Conservation (phyloP, 1,140 invertebrate species). For the Trichonephila clavata region DNA sequence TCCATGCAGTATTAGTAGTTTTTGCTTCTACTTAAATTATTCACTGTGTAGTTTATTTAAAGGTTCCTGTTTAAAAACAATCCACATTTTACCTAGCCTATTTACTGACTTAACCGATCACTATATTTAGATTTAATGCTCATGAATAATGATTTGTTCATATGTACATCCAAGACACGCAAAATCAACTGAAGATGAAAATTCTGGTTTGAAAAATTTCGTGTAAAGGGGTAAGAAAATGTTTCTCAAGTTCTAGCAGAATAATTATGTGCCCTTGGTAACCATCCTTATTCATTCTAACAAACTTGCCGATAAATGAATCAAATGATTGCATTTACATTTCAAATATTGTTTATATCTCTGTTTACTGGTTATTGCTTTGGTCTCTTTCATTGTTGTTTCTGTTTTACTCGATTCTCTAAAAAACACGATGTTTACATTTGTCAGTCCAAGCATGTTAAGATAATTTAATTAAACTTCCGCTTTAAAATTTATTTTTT, state of each 20-base stretch:
- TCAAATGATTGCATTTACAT: background rate
- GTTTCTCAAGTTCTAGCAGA: background rate
- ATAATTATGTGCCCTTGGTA: background rate
- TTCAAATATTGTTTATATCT: background rate
- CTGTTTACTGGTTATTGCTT: background rate
- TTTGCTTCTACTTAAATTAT: background rate
- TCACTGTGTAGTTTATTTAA: background rate
- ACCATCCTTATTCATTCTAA: background rate
- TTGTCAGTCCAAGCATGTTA: background rate
- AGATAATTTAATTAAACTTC: too few species aligned
- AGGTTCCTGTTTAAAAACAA: slow-evolving; percentile 30
- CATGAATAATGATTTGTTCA: slow-evolving; percentile 20
- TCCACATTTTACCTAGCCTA: background rate
- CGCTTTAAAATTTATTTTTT: too few species aligned
- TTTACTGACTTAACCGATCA: slow-evolving; percentile 2
- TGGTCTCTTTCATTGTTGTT: background rate
- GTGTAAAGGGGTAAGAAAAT: slow-evolving; percentile 29
- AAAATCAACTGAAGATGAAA: background rate
- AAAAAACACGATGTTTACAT: background rate
- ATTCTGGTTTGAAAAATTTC: background rate
- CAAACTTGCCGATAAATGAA: background rate
- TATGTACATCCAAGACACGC: background rate
- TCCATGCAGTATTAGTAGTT: background rate
- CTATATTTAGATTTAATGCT: slow-evolving; percentile 28
- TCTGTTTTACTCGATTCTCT: background rate